These are phyloP conservation scores for Aphidius ervi DNA, from an alignment of 1,140 invertebrate species.

Conservation along the genomic window DNA sequence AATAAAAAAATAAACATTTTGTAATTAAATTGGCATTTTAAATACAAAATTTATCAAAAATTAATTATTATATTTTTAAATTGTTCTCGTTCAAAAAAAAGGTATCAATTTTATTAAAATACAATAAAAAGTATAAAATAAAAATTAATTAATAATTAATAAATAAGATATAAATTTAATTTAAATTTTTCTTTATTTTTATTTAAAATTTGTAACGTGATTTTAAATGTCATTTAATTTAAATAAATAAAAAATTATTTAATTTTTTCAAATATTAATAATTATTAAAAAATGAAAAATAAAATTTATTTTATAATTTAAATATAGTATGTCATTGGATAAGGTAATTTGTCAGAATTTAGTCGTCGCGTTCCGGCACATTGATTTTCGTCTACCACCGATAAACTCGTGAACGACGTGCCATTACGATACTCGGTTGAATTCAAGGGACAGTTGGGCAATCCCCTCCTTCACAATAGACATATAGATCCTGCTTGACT, in stretches of 20 bases:
- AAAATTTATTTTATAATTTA: slow-evolving; percentile 15
- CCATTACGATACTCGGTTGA: slow-evolving; percentile 10
- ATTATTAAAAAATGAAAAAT: not conserved
- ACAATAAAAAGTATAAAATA: too few relatives aligned
- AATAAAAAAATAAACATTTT: not conserved
- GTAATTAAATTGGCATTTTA: not conserved
- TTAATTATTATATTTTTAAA: too few relatives aligned
- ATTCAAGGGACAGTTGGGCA: too few relatives aligned
- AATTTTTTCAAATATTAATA: not conserved
- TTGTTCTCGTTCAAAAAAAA: not conserved
- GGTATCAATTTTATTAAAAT: too few relatives aligned
- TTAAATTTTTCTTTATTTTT: too few relatives aligned
- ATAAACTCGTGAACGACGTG: slow-evolving; percentile 18
- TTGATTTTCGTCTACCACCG: slow-evolving; percentile 17
- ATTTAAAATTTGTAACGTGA: not conserved
- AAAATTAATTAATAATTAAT: too few relatives aligned
- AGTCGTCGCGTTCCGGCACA: slow-evolving; percentile 21
- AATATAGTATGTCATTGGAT: not conserved
- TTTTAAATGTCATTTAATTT: not conserved
- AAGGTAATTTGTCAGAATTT: slow-evolving; percentile 20
- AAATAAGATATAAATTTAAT: too few relatives aligned
- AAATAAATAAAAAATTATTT: not conserved
- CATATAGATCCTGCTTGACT: too few relatives aligned
- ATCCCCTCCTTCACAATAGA: too few relatives aligned
- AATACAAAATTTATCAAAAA: too few relatives aligned